Percentiles rank a stretch among this genome's conserved stretches.
Conservation (phyloP, 2,797 vertebrate genomes). For the Sebastes dallii region DNA sequence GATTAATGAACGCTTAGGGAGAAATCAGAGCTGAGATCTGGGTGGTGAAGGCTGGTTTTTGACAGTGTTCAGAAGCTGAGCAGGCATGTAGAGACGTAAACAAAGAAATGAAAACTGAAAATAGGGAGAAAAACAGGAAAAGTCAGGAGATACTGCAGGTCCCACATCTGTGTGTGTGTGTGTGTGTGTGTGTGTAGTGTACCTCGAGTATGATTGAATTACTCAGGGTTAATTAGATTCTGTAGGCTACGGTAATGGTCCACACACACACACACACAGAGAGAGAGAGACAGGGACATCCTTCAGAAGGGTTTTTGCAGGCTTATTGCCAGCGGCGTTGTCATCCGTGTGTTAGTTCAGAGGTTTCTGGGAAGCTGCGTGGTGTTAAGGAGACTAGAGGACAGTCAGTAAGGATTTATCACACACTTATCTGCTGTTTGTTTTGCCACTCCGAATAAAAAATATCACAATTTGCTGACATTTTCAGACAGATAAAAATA, state of each 20-base stretch:
- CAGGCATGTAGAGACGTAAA: background rate
- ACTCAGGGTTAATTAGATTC: conserved; percentile 77
- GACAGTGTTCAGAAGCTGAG: background rate
- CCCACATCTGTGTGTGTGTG: conserved; percentile 8
- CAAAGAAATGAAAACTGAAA: conserved; percentile 1
- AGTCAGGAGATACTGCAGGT: conserved; percentile 24
- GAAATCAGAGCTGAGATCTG: conserved; percentile 29
- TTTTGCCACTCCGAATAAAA: conserved; percentile 4
- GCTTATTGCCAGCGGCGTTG: conserved; percentile 51
- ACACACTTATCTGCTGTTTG: conserved; percentile 37
- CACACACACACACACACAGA: background rate
- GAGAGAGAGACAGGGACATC: conserved; percentile 25
- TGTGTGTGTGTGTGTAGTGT: conserved; percentile 45
- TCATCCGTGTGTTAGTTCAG: conserved; percentile 49
- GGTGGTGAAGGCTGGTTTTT: conserved; percentile 2
- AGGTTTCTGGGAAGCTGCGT: conserved; percentile 49
- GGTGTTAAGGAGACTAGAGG: conserved; percentile 40
- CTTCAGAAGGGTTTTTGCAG: conserved; percentile 53
- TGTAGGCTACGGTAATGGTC: conserved; percentile 55
- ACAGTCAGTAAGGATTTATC: conserved; percentile 43
- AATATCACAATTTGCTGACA: background rate
- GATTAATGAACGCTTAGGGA: conserved; percentile 25
- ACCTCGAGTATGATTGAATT: conserved; percentile 71
- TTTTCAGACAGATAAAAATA: background rate
- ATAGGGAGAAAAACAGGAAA: background rate